Conservation (phyloP, 1,140 invertebrate species). For the Pomacea maculata region DNA sequence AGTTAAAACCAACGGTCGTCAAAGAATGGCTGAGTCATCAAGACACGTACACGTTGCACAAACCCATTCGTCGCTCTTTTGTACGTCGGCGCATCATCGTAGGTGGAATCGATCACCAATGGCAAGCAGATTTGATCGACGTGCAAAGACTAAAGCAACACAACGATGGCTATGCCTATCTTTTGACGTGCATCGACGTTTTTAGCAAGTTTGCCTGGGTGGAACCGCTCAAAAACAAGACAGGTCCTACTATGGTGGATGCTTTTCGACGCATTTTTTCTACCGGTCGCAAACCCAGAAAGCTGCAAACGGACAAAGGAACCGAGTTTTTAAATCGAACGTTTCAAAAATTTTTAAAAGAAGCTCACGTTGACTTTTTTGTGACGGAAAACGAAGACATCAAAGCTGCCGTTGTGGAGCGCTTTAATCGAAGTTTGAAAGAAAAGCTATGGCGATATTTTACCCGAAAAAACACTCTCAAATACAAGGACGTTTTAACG, state of each 20-base stretch:
- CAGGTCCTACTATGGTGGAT: slow-evolving; percentile 37
- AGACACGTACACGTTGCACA: slow-evolving; percentile 31
- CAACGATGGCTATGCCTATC: slow-evolving; percentile 65
- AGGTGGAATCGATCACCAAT: slow-evolving; percentile 55
- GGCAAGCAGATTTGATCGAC: slow-evolving; percentile 61
- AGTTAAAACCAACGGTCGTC: not conserved
- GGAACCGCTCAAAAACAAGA: slow-evolving; percentile 67
- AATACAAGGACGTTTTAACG: slow-evolving; percentile 61
- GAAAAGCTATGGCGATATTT: slow-evolving; percentile 65
- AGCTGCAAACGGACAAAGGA: slow-evolving; percentile 26
- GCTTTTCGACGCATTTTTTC: slow-evolving; percentile 47
- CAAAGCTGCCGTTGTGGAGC: slow-evolving; percentile 66
- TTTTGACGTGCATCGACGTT: slow-evolving; percentile 66
- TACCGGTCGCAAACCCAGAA: not conserved
- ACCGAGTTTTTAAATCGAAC: slow-evolving; percentile 25
- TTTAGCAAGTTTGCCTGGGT: slow-evolving; percentile 67
- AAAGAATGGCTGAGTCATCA: slow-evolving; percentile 29
- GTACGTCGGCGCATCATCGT: slow-evolving; percentile 19
- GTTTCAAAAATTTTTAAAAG: slow-evolving; percentile 24
- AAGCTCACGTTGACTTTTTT: slow-evolving; percentile 18
- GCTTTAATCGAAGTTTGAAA: slow-evolving; percentile 67
- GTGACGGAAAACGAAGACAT: slow-evolving; percentile 49
- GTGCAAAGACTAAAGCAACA: slow-evolving; percentile 47
- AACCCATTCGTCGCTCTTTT: slow-evolving; percentile 23
- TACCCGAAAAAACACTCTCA: slow-evolving; percentile 60